Conservation (phyloP, 2,888 invertebrate species). For the Eilema caniola region DNA sequence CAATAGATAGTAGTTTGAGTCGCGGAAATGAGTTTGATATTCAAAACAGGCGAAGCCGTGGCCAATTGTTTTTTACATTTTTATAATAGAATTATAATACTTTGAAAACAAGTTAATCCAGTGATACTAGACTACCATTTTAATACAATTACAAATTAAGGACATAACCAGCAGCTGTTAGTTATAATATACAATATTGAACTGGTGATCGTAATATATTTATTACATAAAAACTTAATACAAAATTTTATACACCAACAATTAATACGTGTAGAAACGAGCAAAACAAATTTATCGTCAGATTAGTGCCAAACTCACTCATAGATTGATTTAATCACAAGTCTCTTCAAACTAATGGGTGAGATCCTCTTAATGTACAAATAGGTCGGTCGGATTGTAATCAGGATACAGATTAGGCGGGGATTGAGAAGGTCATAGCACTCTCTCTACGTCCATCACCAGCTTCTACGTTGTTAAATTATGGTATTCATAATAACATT, state of each 20-base stretch:
- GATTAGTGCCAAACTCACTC: slow-evolving; percentile 63
- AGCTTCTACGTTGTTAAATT: slow-evolving; percentile 27
- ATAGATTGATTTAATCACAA: slow-evolving; percentile 62
- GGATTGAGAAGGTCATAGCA: slow-evolving; percentile 59
- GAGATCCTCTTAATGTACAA: slow-evolving; percentile 65
- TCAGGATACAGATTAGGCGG: slow-evolving; percentile 64
- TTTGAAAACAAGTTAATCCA: too few relatives aligned
- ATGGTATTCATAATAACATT: slow-evolving; percentile 30
- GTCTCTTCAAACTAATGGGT: slow-evolving; percentile 69
- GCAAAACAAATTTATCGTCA: slow-evolving; percentile 55
- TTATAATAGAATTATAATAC: too few relatives aligned
- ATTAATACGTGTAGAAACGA: slow-evolving; percentile 38
- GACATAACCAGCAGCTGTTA: background rate
- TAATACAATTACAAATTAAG: background rate
- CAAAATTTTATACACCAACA: slow-evolving; percentile 27
- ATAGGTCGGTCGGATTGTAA: slow-evolving; percentile 66
- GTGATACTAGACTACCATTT: background rate
- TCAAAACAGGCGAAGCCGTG: background rate
- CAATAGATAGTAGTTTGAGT: too few relatives aligned
- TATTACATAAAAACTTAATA: too few relatives aligned
- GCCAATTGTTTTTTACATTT: too few relatives aligned
- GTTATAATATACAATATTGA: slow-evolving; percentile 3
- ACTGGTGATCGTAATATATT: background rate
- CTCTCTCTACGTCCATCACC: slow-evolving; percentile 39
- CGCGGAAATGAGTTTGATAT: too few relatives aligned